A percentile compares a stretch with the other conserved stretches of the same genome.
Evolutionary conservation across 1,140 invertebrate genomes (phyloP).

Genomic region (Cydia splendana): DNA sequence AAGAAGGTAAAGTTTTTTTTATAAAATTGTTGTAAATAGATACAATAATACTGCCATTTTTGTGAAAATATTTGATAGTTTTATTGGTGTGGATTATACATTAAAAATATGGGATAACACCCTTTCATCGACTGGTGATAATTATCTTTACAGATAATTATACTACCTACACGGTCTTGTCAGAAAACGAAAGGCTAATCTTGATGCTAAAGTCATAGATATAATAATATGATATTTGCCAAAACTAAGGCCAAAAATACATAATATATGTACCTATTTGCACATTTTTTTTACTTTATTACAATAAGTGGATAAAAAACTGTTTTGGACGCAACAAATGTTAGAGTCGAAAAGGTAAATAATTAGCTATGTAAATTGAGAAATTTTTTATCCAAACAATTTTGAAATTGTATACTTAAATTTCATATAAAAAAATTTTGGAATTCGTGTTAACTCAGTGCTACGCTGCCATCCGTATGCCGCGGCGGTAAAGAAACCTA

Average conservation of each 20-base stretch:
- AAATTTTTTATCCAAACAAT: too few relatives aligned
- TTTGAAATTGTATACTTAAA: too few relatives aligned
- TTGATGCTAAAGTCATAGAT: not conserved
- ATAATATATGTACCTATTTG: not conserved
- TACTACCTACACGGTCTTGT: too few relatives aligned
- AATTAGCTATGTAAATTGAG: too few relatives aligned
- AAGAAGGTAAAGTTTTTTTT: not conserved
- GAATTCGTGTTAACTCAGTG: not conserved
- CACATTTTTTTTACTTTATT: not conserved
- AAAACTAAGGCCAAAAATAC: not conserved
- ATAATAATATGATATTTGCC: not conserved
- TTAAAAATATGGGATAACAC: too few relatives aligned
- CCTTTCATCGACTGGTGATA: too few relatives aligned
- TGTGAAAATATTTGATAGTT: not conserved
- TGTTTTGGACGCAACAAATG: not conserved
- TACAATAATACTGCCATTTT: constrained; percentile 25
- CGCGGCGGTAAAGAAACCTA: too few relatives aligned
- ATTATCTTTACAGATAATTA: not conserved
- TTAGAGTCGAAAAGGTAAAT: not conserved
- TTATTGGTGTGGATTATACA: not conserved
- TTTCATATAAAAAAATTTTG: not conserved
- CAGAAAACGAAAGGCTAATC: too few relatives aligned
- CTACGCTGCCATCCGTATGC: not conserved
- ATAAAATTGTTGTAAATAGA: constrained; percentile 24
- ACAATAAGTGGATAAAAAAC: not conserved